Evolutionary conservation across 2,797 vertebrate species (phyloP), one percentile per base, ranked within the genome.

Genomic region (Adrianichthys oophorus): DNA sequence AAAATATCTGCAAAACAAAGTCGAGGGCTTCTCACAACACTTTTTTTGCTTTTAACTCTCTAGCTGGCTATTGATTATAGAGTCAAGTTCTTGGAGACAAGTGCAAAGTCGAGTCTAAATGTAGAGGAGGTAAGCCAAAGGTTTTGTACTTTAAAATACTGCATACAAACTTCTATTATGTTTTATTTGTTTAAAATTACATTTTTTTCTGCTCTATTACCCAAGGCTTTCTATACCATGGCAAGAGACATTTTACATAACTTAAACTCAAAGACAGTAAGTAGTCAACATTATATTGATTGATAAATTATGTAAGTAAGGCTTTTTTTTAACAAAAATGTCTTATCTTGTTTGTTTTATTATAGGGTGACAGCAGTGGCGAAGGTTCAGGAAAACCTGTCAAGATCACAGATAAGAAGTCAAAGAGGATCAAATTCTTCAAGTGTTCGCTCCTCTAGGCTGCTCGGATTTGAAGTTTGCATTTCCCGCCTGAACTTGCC

Each of bases 61-160:
- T 78, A 99, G 98, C 87, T 99, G 89, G 98, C 98, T 41, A 98
- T 99, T 85, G 98, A 99, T 89, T 98, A 98, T 48, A 96, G 98
- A 63, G 95, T 99, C 54, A 99, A 99, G 85, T 99, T 98, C 83
- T 85, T 99, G 91, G 98, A 99, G 90, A 98, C 98, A 14, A 99
- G 98, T 74, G 98, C 97, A 72, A 98, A 99, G 90, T 95, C 98
- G 52, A 94, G 98, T 82, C 84, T 96, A 79, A 98, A 98, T 61
- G 98, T 99, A 50, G 96, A 99, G 87, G 97, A 98, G 92, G 97
- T 98, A 88, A 93, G 68, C 3, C 32, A 23, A 43, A 1, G 3
- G 8, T 56, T 64, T 41, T 32, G 4, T 41, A 21, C 6, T 45
- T 37, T 46, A 5, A 29, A 52, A 44, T 32, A 48, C 12, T 7